phyloP scores from a whole-genome alignment of 2,113 vertebrate genomes.

The Cryptotis parvus region DNA sequence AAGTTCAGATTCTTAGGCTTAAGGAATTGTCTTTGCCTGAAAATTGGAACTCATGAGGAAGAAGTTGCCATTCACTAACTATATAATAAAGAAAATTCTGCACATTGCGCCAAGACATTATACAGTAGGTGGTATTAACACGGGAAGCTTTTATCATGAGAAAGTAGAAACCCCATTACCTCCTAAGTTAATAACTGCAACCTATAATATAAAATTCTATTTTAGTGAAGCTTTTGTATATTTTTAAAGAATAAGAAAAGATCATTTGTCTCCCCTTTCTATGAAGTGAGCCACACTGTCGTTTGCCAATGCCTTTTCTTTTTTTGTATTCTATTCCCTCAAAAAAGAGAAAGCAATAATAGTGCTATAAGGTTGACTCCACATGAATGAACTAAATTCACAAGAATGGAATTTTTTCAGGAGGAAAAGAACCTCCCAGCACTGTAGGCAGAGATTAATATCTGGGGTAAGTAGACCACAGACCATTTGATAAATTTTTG shows the following conservation, averaged over 20 bases:
- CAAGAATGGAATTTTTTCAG: slow-evolving; percentile 62
- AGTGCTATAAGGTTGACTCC: slow-evolving; percentile 64
- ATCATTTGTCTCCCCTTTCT: slow-evolving; percentile 62
- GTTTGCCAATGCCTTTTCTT: slow-evolving; percentile 47
- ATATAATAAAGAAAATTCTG: slow-evolving; percentile 63
- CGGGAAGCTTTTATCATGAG: slow-evolving; percentile 60
- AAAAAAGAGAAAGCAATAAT: slow-evolving; percentile 65
- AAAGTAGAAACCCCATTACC: slow-evolving; percentile 49
- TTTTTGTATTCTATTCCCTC: slow-evolving; percentile 54
- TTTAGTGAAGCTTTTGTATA: slow-evolving; percentile 67
- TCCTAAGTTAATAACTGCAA: slow-evolving; percentile 68
- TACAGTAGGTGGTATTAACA: slow-evolving; percentile 45
- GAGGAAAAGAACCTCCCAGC: slow-evolving; percentile 48
- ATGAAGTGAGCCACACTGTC: not conserved
- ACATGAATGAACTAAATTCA: slow-evolving; percentile 62
- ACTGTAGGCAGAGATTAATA: slow-evolving; percentile 60
- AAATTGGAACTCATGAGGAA: slow-evolving; percentile 19
- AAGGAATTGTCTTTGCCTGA: slow-evolving; percentile 64
- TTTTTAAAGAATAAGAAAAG: slow-evolving; percentile 74
- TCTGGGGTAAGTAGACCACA: slow-evolving; percentile 53
- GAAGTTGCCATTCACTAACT: slow-evolving; percentile 50
- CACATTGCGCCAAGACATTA: slow-evolving; percentile 50
- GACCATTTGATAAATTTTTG: slow-evolving; percentile 59
- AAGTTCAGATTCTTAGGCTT: slow-evolving; percentile 47
- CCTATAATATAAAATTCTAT: slow-evolving; percentile 65